Evolutionary conservation across 92 coral and sea anemone species (phyloP), one percentile per base, ranked within the genome.

Genomic region (Bergia puertoricense): DNA sequence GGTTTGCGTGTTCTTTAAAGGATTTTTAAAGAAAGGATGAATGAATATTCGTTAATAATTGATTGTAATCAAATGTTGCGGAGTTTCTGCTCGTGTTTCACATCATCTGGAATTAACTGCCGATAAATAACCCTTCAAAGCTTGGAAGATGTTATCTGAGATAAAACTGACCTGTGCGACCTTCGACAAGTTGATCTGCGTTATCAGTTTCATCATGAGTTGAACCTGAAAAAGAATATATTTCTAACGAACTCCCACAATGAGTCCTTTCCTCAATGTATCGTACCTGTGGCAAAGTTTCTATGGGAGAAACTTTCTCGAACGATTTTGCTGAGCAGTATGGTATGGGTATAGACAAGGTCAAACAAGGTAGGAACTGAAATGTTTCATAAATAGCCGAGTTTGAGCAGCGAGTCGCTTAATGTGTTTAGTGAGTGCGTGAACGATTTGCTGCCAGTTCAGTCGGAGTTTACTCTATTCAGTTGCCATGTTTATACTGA

Each of bases 21-120:
- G 37, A 22, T 6, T 68, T 51, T 51, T 15, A 66, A 66, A 66
- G 22, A 20, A 67, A 69, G 10, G 39, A n/a, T 57, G 66, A 10
- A 57, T 10, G 18, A 20, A 30, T 77, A 77, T 43, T 77, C 56
- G 16, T 4, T 38, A 13, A 20, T 44, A 18, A 44, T 77, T 30
- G 30, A 30, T 30, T 30, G 30, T 30, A 30, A 54, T 54, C 46
- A 69, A 23, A 20, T 46, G 22, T 38, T 42, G 45, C 9, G 54
- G 36, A 30, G n/a, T 13, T 45, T 42, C 72, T 42, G 54, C 59
- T 82, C 77, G 40, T 71, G 30, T 82, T 44, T 43, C 86, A n/a
- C 44, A 8, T 82, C 86, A 82, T n/a, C 86, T 82, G 86, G 86
- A 82, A 22, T 82, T 68, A 82, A 67, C 77, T 82, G 86, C 22